A percentile compares a stretch with the other conserved stretches of the same genome.
phyloP scores from a whole-genome alignment of 2,888 invertebrate genomes.

The Pristionchus exspectatus region DNA sequence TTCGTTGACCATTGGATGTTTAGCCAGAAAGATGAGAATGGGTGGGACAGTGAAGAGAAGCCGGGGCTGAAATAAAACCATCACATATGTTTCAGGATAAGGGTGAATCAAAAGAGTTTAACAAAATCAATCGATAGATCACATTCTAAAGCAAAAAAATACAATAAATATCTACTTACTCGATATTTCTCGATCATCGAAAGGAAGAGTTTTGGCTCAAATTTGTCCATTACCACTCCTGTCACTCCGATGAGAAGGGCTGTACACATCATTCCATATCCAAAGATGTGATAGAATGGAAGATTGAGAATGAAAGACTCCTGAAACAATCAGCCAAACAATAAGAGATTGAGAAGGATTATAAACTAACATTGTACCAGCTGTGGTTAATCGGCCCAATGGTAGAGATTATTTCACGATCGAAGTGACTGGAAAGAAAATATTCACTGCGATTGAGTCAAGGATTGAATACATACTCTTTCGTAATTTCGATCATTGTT shows the following conservation, averaged over 20 bases:
- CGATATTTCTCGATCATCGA: constrained; percentile 69
- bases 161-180: no score
- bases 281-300: constrained; percentile 77
- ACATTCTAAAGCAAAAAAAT: background rate
- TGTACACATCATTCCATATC: constrained; percentile 67
- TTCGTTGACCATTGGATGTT: constrained; percentile 84
- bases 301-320: constrained; percentile 61
- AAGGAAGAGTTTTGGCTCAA: constrained; percentile 72
- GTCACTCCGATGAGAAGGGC: constrained; percentile 63
- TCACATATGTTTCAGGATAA: background rate
- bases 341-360: no score
- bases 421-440: constrained; percentile 29
- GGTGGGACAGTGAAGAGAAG: constrained; percentile 88
- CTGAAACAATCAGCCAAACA: background rate
- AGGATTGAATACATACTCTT: constrained; percentile 56
- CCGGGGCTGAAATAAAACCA: constrained; percentile 83
- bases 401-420: background rate
- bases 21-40: constrained; percentile 86
- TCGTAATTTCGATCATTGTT: constrained; percentile 71
- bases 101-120: no score
- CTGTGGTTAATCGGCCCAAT: constrained; percentile 19
- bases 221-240: constrained; percentile 65
- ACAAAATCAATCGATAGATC: no score
- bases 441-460: background rate
- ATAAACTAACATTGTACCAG: constrained; percentile 31